Evolutionary conservation across 2,888 invertebrate species (phyloP), one percentile per base, ranked within the genome.

Genomic region (Meliscaeva auricollis): DNA sequence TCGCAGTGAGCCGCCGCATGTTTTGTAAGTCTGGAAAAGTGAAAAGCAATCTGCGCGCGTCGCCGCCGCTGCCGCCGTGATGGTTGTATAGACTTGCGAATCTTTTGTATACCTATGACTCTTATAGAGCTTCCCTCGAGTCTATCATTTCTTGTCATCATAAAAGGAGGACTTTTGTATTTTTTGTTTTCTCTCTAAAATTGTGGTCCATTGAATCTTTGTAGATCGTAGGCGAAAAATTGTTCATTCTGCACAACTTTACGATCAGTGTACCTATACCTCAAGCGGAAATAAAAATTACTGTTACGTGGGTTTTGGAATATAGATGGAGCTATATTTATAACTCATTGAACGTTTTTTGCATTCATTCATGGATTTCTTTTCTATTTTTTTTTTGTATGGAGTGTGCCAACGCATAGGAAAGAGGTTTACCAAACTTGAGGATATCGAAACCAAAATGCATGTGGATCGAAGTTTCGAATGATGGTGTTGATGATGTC

Each of bases 11-110:
- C 38, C 17, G n/a, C n/a, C n/a, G n/a, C 44, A n/a, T 52, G 68
- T 73, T 80, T 79, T 30, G 70, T 76, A 13, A 38, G 85, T 85
- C 85, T 85, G 73, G 69, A 77, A 85, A 85, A 85, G 85, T 85
- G 85, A 85, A 85, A 85, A 81, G 76, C 81, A 77, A 77, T 85
- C 70, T 38, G 48, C 48, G 48, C 48, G 72, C 56, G 74, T 64
- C 69, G 52, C 78, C 41, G 41, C 4, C 26, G 26, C 4, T 4
- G 26, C 4, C 26, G 38, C 41, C 3, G 41, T 41, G n/a, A 13
- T 41, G 41, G 41, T 41, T 13, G 41, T 4, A 4, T 26, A 26
- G 26, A 26, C 26, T 13, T 8, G 30, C 30, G 73, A 73, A 83
- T 56, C 68, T 72, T 30, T 30, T 52, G n/a, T 73, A 52, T 46